phyloP scores from a whole-genome alignment of 2,113 vertebrate species.

The Albula glossodonta region DNA sequence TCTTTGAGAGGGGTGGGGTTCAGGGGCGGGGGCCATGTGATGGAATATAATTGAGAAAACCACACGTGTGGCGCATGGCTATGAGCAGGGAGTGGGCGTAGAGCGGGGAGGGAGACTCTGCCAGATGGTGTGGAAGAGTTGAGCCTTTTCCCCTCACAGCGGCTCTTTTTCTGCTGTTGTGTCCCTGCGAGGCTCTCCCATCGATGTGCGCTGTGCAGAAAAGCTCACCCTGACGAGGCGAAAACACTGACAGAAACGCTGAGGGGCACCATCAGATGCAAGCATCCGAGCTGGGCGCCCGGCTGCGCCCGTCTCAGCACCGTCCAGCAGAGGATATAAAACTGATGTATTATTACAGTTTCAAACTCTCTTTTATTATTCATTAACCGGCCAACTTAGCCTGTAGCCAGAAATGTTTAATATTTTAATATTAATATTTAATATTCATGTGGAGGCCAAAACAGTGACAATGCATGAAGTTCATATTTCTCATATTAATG shows the following conservation, averaged over 20 bases:
- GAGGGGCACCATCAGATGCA: background rate
- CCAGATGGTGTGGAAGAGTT: no score
- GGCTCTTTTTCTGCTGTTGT: background rate
- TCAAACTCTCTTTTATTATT: conserved; percentile 60
- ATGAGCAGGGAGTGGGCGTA: no score
- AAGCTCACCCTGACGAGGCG: background rate
- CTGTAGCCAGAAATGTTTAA: conserved; percentile 70
- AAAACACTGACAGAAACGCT: background rate
- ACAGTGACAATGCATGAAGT: conserved; percentile 40
- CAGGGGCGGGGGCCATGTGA: no score
- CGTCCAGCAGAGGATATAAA: conserved; percentile 50
- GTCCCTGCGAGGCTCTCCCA: background rate
- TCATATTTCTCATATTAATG: conserved; percentile 52
- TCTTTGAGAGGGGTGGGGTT: background rate
- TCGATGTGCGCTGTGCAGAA: background rate
- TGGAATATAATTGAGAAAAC: no score
- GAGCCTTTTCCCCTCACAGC: background rate
- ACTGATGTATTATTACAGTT: conserved; percentile 50
- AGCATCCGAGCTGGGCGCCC: conserved; percentile 41
- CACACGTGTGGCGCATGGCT: no score
- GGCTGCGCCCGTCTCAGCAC: conserved; percentile 30
- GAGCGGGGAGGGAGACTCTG: no score
- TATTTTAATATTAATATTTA: conserved; percentile 57
- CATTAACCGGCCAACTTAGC: conserved; percentile 64
- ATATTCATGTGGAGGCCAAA: conserved; percentile 52